Base-by-base conservation (phyloP, 1,140 invertebrate genomes). In the Orius insidiosus region DNA sequence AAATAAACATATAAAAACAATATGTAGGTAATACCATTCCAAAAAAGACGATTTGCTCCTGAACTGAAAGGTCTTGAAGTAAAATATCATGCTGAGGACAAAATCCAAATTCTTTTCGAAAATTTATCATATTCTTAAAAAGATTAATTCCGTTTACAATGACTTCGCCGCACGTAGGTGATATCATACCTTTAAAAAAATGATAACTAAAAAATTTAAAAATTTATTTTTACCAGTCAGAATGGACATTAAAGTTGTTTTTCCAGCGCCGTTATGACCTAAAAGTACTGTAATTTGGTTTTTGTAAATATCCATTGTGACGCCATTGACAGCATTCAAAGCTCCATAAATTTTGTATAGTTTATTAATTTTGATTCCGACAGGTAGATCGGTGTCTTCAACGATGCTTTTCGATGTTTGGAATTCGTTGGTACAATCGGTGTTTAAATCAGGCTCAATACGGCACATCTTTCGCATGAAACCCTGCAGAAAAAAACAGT, bases 31-130 rank as follows among this genome's bases (percentile, higher is more conserved):
- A n/a, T 53, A 54, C 51, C 50, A 55, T 55, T 50, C 51, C 51
- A 49, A 54, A 54, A 32, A 54, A 52, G 15, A 55, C 50, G 5
- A 97, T 66, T 64, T 96, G 90, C 63, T 97, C 84, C 14, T 70
- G 66, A 1, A 94, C 88, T 14, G 81, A 93, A 37, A 96, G 66
- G 54, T 85, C 79, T 45, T 86, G 78, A 60, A 96, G 94, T 1
- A 97, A 69, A 48, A 96, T 80, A 62, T 97, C 88, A 60, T 95
- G 86, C 62, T 98, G 94, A 7, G 92, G 92, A 64, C 93, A 98
- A 19, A 84, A 60, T 5, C 82, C 82, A 2, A 85, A 61, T 58
- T 71, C 70, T 8, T 63, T 61, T 48, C 75, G 63, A 50, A 68
- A 61, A 15, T 30, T 52, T 5, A 62, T 54, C 33, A 70, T 65